These are phyloP conservation scores for Drosophila melanosoma DNA, from an alignment of 2,888 invertebrate species.

Conservation along the genomic window DNA sequence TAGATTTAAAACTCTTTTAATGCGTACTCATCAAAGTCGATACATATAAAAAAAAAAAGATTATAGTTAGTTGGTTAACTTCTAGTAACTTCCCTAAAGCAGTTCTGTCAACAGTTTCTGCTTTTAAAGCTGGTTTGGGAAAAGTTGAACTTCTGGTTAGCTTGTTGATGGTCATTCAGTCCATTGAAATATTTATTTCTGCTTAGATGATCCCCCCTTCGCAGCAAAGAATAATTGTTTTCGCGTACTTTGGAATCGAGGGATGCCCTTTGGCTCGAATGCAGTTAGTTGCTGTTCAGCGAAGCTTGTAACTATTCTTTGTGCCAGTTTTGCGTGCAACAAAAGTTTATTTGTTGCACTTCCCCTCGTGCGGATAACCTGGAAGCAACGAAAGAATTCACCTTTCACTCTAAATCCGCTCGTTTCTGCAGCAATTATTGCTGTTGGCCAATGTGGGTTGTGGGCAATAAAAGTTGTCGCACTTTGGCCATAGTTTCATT, in stretches of 20 bases:
- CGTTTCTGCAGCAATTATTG: not conserved
- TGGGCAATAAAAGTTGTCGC: conserved; percentile 59
- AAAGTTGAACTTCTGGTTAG: conserved; percentile 5
- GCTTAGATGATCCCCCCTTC: conserved; percentile 8
- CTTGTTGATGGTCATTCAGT: conserved; percentile 7
- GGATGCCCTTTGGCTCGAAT: conserved; percentile 22
- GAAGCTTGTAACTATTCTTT: conserved; percentile 40
- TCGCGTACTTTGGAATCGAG: conserved; percentile 11
- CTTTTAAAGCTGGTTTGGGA: not conserved
- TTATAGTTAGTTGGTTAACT: too few relatives aligned
- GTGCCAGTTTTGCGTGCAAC: conserved; percentile 60
- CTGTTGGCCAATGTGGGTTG: not conserved
- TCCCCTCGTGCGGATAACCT: conserved; percentile 37
- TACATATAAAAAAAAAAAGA: too few relatives aligned
- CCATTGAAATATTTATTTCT: conserved; percentile 21
- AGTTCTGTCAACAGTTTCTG: not conserved
- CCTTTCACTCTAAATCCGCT: conserved; percentile 26
- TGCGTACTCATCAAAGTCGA: too few relatives aligned
- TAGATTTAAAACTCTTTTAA: too few relatives aligned
- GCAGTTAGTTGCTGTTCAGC: conserved; percentile 22
- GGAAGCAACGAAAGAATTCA: conserved; percentile 21
- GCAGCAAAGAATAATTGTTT: conserved; percentile 21
- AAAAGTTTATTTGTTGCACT: conserved; percentile 70
- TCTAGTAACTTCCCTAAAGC: not conserved
- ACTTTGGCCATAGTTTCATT: conserved; percentile 53